A percentile compares a stretch with the other conserved stretches of the same genome.
Conservation (phyloP, 2,113 vertebrate species). For the Vidua chalybeata region DNA sequence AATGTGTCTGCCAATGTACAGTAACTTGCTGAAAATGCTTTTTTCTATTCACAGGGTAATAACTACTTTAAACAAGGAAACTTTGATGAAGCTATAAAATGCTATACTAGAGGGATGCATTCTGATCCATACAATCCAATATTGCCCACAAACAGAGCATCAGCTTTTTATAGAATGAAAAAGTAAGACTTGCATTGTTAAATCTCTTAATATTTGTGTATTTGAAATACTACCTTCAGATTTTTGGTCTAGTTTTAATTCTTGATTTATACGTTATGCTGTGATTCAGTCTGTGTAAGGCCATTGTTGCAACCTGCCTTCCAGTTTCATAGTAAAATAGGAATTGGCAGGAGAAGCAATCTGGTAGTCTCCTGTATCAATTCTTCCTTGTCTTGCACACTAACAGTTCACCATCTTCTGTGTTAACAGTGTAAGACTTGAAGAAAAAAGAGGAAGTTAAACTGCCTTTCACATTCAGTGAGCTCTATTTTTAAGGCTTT, state of each 20-base stretch:
- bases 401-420: neutral
- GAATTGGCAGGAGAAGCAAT: neutral
- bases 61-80: conserved; percentile 87
- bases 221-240: neutral
- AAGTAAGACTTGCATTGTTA: conserved; percentile 78
- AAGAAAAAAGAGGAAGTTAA: neutral
- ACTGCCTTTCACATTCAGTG: neutral
- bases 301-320: neutral
- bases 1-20: neutral
- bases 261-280: neutral
- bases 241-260: neutral
- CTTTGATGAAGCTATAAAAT: conserved; percentile 90
- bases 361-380: neutral
- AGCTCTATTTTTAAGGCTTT: neutral
- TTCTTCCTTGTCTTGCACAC: neutral
- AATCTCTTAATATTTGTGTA: neutral
- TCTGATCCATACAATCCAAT: conserved; percentile 89
- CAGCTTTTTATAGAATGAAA: conserved; percentile 87
- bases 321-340: neutral
- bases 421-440: neutral
- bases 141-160: conserved; percentile 91
- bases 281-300: neutral
- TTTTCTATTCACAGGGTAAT: conserved; percentile 82
- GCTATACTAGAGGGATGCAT: conserved; percentile 91
- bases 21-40: neutral